A percentile compares a stretch with the other conserved stretches of the same genome.
Conservation (phyloP, 1,140 invertebrate species). For the Melipona quadrifasciata region DNA sequence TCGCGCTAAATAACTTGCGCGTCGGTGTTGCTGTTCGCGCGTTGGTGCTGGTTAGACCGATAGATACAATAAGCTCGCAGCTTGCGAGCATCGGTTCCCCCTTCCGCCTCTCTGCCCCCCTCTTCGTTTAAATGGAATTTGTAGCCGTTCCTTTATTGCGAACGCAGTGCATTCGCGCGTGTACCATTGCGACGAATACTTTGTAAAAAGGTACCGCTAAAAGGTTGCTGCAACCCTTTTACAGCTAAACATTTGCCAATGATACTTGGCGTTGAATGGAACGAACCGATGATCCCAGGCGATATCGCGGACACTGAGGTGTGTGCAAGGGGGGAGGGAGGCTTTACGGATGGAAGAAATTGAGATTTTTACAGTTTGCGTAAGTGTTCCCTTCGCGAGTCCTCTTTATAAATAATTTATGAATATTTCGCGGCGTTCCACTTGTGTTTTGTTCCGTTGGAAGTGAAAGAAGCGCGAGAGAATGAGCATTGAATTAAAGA, state of each 20-base stretch:
- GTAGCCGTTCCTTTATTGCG: conserved; percentile 6
- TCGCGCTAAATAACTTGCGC: neutral
- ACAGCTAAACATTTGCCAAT: neutral
- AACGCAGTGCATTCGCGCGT: neutral
- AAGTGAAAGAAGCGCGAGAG: neutral
- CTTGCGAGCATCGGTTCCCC: conserved; percentile 6
- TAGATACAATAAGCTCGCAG: conserved; percentile 22
- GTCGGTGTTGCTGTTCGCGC: neutral
- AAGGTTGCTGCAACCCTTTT: too few relatives aligned
- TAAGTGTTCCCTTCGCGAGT: too few relatives aligned
- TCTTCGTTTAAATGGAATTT: conserved; percentile 11
- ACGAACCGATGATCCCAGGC: neutral
- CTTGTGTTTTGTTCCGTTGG: neutral
- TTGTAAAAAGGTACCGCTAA: neutral
- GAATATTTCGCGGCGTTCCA: too few relatives aligned
- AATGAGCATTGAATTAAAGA: neutral
- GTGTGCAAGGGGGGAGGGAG: neutral
- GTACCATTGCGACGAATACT: neutral
- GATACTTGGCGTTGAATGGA: neutral
- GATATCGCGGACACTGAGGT: neutral
- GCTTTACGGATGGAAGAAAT: neutral
- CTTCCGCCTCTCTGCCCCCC: neutral
- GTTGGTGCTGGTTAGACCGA: neutral
- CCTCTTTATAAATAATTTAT: too few relatives aligned
- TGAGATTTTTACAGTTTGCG: neutral